These are phyloP conservation scores for Bufotes viridis DNA, from an alignment of 2,797 vertebrate species.

Conservation along the genomic window DNA sequence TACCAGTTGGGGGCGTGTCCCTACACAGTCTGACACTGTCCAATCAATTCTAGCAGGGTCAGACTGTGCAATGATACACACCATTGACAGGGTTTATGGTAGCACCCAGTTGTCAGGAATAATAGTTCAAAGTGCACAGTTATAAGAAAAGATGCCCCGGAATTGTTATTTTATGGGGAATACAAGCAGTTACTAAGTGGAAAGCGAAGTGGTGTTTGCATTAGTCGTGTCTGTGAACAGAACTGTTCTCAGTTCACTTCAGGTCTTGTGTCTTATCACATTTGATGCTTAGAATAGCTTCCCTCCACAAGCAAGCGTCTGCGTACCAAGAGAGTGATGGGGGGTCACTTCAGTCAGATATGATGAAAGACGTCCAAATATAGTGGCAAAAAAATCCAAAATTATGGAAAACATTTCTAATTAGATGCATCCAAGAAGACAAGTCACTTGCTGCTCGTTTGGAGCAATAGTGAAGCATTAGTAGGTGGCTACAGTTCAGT, in stretches of 20 bases:
- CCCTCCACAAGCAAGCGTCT: neutral
- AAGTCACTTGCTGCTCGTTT: neutral
- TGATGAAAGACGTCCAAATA: neutral
- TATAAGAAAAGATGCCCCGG: no score
- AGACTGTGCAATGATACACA: no score
- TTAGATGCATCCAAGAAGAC: neutral
- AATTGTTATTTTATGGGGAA: no score
- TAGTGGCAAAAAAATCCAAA: neutral
- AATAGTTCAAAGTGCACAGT: no score
- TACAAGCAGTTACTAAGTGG: no score
- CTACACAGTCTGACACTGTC: no score
- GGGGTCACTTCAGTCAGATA: neutral
- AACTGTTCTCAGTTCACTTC: neutral
- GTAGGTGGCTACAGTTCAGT: neutral
- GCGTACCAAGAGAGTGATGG: neutral
- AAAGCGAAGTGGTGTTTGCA: neutral
- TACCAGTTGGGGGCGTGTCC: no score
- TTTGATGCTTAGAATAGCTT: neutral
- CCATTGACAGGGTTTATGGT: no score
- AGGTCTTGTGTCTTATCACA: conserved; percentile 1
- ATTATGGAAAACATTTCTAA: neutral
- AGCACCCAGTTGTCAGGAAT: no score
- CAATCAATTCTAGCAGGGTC: no score
- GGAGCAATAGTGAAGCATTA: neutral
- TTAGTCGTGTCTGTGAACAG: neutral